Percentiles rank a stretch among this genome's conserved stretches.
These are phyloP conservation scores for Radopholus similis DNA, from an alignment of 1,140 invertebrate genomes.

Conservation along the genomic window DNA sequence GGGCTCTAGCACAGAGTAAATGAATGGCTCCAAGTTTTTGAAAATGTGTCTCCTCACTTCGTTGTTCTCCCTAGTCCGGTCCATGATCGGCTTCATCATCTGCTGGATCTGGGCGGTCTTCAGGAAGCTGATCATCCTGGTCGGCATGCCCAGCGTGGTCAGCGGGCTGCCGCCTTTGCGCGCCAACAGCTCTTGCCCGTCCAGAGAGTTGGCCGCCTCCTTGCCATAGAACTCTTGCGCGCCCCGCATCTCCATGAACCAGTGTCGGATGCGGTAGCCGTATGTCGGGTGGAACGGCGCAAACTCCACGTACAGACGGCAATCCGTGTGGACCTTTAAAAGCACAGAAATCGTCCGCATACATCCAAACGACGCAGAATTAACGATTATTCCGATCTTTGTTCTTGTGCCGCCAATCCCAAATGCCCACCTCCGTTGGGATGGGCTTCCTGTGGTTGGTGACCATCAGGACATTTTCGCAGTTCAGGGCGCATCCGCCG, in stretches of 20 bases:
- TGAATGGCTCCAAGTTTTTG: too few relatives aligned
- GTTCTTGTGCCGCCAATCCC: not conserved
- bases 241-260: slow-evolving; percentile 28
- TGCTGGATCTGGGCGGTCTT: slow-evolving; percentile 96
- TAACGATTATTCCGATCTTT: not conserved
- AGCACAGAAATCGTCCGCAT: not conserved
- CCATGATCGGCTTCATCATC: slow-evolving; percentile 98
- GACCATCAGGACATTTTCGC: slow-evolving; percentile 36
- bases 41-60: slow-evolving; percentile 3
- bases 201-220: not conserved
- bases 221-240: slow-evolving; percentile 30
- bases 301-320: slow-evolving; percentile 34
- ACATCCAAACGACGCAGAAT: not conserved
- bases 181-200: not conserved
- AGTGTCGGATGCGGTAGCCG: slow-evolving; percentile 35
- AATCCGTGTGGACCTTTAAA: slow-evolving; percentile 35
- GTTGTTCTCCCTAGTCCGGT: slow-evolving; percentile 78
- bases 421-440: slow-evolving; percentile 16
- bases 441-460: slow-evolving; percentile 28
- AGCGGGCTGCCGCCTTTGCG: slow-evolving; percentile 16
- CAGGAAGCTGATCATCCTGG: slow-evolving; percentile 67
- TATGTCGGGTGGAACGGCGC: slow-evolving; percentile 21
- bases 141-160: slow-evolving; percentile 23
- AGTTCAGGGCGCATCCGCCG: slow-evolving; percentile 34
- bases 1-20: slow-evolving; percentile 10